phyloP scores from a whole-genome alignment of 1,140 invertebrate genomes.

The Riptortus pedestris region DNA sequence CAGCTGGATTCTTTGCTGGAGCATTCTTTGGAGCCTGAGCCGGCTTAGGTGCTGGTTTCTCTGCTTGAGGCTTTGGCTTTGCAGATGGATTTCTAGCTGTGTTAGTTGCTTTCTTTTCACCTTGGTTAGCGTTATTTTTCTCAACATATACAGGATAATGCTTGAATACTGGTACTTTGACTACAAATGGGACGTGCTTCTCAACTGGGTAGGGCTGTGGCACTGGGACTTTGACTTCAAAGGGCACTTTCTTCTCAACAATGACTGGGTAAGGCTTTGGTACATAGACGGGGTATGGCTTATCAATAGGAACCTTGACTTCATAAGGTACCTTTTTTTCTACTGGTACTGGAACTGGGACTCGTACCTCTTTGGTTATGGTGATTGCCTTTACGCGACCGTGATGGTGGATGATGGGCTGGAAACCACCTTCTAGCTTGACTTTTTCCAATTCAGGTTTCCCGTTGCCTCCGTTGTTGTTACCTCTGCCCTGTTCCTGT shows the following conservation, averaged over 20 bases:
- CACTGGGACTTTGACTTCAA: slow-evolving; percentile 34
- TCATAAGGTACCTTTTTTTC: too few relatives aligned
- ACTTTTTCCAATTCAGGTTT: slow-evolving; percentile 9
- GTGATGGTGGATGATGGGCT: slow-evolving; percentile 5
- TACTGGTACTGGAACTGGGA: slow-evolving; percentile 15
- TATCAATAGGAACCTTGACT: slow-evolving; percentile 48
- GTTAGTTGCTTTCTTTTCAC: slow-evolving; percentile 52
- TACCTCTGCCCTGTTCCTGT: slow-evolving; percentile 23
- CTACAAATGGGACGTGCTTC: slow-evolving; percentile 45
- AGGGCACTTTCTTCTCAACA: slow-evolving; percentile 38
- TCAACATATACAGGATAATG: slow-evolving; percentile 50
- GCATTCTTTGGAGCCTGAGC: slow-evolving; percentile 44
- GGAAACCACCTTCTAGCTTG: slow-evolving; percentile 16
- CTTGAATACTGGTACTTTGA: slow-evolving; percentile 44
- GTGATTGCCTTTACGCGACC: slow-evolving; percentile 50
- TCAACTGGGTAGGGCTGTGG: slow-evolving; percentile 43
- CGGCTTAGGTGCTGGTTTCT: slow-evolving; percentile 36
- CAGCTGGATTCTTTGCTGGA: slow-evolving; percentile 44
- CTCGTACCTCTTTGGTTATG: slow-evolving; percentile 46
- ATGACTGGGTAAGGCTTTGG: slow-evolving; percentile 22
- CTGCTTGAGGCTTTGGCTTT: slow-evolving; percentile 16
- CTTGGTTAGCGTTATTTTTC: slow-evolving; percentile 41
- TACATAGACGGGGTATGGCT: slow-evolving; percentile 47
- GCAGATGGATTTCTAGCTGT: slow-evolving; percentile 37
- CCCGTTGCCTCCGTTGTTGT: neutral